Evolutionary conservation across 2,113 vertebrate genomes (phyloP), one percentile per base, ranked within the genome.

Genomic region (Raja brachyura): DNA sequence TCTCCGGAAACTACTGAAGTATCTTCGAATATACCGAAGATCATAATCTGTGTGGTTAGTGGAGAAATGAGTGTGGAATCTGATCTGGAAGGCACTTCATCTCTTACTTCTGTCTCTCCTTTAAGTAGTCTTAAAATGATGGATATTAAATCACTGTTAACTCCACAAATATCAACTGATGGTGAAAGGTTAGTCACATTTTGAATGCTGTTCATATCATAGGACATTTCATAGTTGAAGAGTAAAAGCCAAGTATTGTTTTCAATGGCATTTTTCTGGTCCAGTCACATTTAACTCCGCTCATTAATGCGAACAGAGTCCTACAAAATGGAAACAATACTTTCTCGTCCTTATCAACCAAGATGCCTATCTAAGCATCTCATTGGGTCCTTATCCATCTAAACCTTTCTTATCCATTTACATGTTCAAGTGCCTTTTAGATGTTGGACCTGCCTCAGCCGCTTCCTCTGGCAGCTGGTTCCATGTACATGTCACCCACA

Each of bases 51-150:
- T 66, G 68, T 73, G 33, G 31, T 48, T 63, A 22, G 70, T 33
- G 66, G 63, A 10, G 20, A 66, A 39, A 68, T 16, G 88, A 73
- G 70, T 8, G 28, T 92, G 20, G 11, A 18, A 25, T 25, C 63
- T 3, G 8, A 11, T 18, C 10, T 28, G 13, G 20, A 22, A 92
- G 54, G 59, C 13, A 56, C 11, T 11, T 66, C 22, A 33, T 18
- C 66, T 31, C 5, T 3, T 18, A 3, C 16, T 54, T 73, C 22
- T 48, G 11, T 4, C 33, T 74, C 90, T 54, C 68, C 90, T 73
- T 16, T 92, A 20, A 92, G 66, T 54, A 73, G 25, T 54, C 66
- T 92, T 92, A 33, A 92, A 92, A 92, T 92, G 73, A 22, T 92
- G 68, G 90, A 92, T 22, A 66, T 92, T 18, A 92, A 92, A 54